These are phyloP conservation scores for Mobula birostris DNA, from an alignment of 2,113 vertebrate genomes.

Conservation along the genomic window DNA sequence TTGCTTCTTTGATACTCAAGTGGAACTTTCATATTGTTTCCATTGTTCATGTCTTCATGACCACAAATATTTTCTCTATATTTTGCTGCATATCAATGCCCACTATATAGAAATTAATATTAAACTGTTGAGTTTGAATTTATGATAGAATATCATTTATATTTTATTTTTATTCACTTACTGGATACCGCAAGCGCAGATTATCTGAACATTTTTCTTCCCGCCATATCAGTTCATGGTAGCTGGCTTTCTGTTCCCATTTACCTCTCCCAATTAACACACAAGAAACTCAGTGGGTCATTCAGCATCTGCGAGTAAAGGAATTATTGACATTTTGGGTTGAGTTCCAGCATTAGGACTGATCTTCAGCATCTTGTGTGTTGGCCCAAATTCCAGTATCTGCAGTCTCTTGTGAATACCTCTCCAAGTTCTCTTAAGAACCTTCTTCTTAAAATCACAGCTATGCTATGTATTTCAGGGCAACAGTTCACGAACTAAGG, in stretches of 20 bases:
- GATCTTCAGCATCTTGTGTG: no score
- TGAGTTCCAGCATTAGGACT: no score
- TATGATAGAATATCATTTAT: background rate
- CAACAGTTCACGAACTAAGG: background rate
- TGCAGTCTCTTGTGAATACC: no score
- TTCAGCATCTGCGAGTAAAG: no score
- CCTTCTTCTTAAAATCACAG: background rate
- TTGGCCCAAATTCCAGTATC: no score
- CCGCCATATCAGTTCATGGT: background rate
- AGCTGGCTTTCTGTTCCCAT: background rate
- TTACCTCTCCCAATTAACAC: background rate
- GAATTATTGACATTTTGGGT: no score
- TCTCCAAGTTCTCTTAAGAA: background rate
- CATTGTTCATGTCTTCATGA: background rate
- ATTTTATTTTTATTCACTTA: background rate
- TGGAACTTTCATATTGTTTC: background rate
- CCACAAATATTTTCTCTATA: background rate
- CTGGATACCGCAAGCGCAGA: background rate
- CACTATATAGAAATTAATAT: background rate
- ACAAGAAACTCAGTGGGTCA: no score
- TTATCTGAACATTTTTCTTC: background rate
- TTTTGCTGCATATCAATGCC: background rate
- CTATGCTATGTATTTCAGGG: background rate
- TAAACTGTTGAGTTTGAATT: background rate
- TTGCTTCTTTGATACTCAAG: background rate